Evolutionary conservation across 2,113 vertebrate genomes (phyloP), one percentile per base, ranked within the genome.

Genomic region (Zeus faber): DNA sequence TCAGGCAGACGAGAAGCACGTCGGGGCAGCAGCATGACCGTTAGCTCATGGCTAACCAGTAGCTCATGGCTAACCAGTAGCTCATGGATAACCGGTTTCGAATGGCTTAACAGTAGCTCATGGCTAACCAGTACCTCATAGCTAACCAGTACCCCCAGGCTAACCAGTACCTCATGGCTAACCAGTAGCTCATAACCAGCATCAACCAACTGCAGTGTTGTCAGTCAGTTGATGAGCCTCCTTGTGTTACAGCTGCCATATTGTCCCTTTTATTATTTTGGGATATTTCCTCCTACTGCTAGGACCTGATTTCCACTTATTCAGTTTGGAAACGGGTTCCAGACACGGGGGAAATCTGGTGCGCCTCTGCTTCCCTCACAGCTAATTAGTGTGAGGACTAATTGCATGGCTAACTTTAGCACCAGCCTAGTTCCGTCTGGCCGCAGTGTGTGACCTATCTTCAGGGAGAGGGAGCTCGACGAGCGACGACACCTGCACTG

Each of bases 361-460:
- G 27, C 9, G 43, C 74, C 65, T 79, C 65, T 67, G 69, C 70
- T 76, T 55, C 81, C 77, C 79, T 77, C 79, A 65, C 44, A 77
- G 79, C 87, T 88, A 83, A 89, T 91, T 89, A 89, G 62, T 29
- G 59, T 70, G 69, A 88, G 87, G 79, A 78, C 85, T 90, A 91
- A 91, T 89, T 89, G 85, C 52, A 37, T 44, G 24, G 59, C 87
- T 91, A 91, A 89, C 69, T 89, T 88, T 90, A 87, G 88, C 76
- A 31, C 48, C 73, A 86, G 81, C 82, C 83, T 82, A 79, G 62
- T 84, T 86, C 72, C 80, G 76, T 73, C 76, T 64, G 66, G 62
- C 61, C 1, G 61, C 72, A 70, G 62, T 82, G 51, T 73, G 54
- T 74, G 77, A 72, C 71, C 65, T 22, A 47, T 49, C 31, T 44